These are phyloP conservation scores for Origma solitaria DNA, from an alignment of 2,113 vertebrate genomes.

Conservation along the genomic window DNA sequence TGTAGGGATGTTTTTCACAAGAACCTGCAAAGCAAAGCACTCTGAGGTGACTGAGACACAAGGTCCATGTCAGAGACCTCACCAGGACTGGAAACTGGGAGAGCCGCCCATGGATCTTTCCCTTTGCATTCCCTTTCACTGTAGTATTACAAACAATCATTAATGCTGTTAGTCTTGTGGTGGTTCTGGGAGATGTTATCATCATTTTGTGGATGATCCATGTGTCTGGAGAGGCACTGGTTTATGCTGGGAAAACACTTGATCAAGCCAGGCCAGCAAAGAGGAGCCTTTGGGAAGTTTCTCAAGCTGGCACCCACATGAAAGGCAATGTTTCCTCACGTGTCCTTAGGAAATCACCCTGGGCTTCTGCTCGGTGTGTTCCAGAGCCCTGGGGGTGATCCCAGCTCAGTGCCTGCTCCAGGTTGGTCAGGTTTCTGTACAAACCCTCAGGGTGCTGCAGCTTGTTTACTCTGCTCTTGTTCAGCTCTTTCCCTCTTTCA, in stretches of 20 bases:
- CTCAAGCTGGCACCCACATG: not conserved
- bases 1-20: not conserved
- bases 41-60: not conserved
- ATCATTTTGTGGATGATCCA: not conserved
- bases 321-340: not conserved
- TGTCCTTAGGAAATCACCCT: not conserved
- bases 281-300: not conserved
- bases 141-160: not conserved
- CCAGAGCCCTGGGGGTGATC: not conserved
- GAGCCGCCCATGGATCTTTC: not conserved
- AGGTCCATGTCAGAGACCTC: not conserved
- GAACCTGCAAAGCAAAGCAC: not conserved
- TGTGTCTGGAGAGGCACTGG: not conserved
- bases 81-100: not conserved
- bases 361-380: not conserved
- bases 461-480: not conserved
- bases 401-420: fast-evolving
- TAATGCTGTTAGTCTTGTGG: not conserved
- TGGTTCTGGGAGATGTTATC: not conserved
- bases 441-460: not conserved
- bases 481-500: not conserved
- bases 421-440: not conserved
- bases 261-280: not conserved
- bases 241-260: not conserved
- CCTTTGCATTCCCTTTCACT: not conserved